Percentiles rank a stretch among this genome's conserved stretches.
Evolutionary conservation across 2,888 invertebrate genomes (phyloP).

Genomic region (Dicycla oo): DNA sequence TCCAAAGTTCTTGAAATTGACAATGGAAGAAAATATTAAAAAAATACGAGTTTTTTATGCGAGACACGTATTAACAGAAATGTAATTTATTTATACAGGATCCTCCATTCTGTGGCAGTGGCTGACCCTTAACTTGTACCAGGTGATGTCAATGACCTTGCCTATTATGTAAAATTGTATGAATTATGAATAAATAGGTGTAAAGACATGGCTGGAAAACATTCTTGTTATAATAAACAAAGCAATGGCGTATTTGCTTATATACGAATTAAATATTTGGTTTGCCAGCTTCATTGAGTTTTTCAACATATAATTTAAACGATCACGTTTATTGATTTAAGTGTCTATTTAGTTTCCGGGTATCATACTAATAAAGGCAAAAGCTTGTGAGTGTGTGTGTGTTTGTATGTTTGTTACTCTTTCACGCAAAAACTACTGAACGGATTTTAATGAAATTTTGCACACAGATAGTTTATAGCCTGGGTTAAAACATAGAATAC

Average conservation of each 20-base stretch:
- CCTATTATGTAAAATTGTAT: slow-evolving; percentile 17
- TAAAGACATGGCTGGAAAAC: slow-evolving; percentile 46
- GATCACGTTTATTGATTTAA: slow-evolving; percentile 40
- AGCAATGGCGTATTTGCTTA: slow-evolving; percentile 39
- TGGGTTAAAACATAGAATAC: no score
- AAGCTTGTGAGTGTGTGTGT: no score
- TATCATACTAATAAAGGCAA: no score
- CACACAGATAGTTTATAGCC: no score
- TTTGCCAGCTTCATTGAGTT: slow-evolving; percentile 40
- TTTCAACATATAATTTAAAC: slow-evolving; percentile 43
- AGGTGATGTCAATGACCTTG: slow-evolving; percentile 31
- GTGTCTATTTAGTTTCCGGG: slow-evolving; percentile 43
- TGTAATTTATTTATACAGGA: background rate
- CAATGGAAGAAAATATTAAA: slow-evolving; percentile 13
- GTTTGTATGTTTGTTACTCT: no score
- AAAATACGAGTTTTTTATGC: background rate
- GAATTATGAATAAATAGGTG: slow-evolving; percentile 29
- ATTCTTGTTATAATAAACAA: slow-evolving; percentile 50
- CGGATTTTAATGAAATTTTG: no score
- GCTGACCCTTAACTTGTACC: slow-evolving; percentile 8
- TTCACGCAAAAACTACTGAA: no score
- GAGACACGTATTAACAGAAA: slow-evolving; percentile 11
- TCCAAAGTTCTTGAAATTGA: slow-evolving; percentile 13
- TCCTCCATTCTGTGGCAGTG: background rate
- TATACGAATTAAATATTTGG: slow-evolving; percentile 49